Base-by-base conservation (phyloP, 2,113 vertebrate species). In the Hylia prasina region DNA sequence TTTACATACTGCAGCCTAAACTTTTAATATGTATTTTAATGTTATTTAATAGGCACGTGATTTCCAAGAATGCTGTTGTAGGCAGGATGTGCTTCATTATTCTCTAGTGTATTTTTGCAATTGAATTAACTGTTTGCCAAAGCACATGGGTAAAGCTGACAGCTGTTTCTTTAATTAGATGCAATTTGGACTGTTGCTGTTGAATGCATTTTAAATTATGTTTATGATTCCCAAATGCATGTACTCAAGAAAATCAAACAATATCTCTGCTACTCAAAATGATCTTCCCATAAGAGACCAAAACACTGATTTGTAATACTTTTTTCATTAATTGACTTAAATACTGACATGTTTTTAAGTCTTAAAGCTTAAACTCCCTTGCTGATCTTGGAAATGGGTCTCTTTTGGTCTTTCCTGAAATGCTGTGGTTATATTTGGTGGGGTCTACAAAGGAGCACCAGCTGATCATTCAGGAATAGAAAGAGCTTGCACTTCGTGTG, bases 191-290 rank as follows among this genome's bases (percentile, higher is more conserved):
- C 95, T 82, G 90, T 90, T 91, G 95, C 92, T 96, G 94, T 88
- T 97, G 97, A 97, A 97, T 96, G 84, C 68, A 90, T 95, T 95
- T 96, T 96, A 97, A 97, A 96, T 97, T 44, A 95, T 95, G 91
- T 97, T 97, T 96, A 96, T 86, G 83, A 94, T 96, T 96, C 81
- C 88, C 90, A 96, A 97, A 96, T 90, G 95, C 91, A 70, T 91
- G 79, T 80, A 84, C 86, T 93, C 77, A 90, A 95, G 95, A 95
- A 96, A 93, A 95, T 73, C 92, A 96, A 96, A 97, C 94, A 96
- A 91, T 94, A 83, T 90, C 63, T 91, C 84, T 79, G 54, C 78
- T 96, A 70, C 48, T 96, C 61, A 84, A 91, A 88, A 94, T 71
- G 28, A 81, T 93, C 88, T 85, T 86, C 81, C 40, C 71, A 53